A percentile compares a stretch with the other conserved stretches of the same genome.
These are phyloP conservation scores for Lophius americanus DNA, from an alignment of 2,797 vertebrate genomes.

Conservation along the genomic window DNA sequence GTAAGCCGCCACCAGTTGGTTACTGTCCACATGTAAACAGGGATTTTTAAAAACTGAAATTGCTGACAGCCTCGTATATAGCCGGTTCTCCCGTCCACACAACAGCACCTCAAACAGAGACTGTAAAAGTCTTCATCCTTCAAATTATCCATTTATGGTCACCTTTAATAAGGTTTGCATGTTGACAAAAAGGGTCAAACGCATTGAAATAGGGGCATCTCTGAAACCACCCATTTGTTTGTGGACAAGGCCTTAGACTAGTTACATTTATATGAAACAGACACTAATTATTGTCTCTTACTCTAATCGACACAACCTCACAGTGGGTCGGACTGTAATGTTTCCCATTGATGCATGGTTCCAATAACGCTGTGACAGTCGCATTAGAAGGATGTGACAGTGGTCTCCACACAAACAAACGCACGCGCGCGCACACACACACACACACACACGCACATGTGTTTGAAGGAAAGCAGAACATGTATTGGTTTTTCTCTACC, in stretches of 20 bases:
- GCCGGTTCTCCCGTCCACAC: too few relatives aligned
- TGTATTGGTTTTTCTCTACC: slow-evolving; percentile 4
- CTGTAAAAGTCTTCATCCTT: too few relatives aligned
- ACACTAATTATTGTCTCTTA: neutral
- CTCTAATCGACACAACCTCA: slow-evolving; percentile 17
- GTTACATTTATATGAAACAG: neutral
- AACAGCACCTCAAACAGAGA: too few relatives aligned
- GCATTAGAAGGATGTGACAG: slow-evolving; percentile 44
- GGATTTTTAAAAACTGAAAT: too few relatives aligned
- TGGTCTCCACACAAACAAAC: slow-evolving; percentile 23
- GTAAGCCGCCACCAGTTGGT: neutral
- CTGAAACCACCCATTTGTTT: too few relatives aligned
- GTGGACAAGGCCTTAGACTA: neutral
- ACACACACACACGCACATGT: slow-evolving; percentile 9
- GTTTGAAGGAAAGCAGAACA: neutral
- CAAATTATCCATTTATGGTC: too few relatives aligned
- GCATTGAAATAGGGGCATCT: too few relatives aligned
- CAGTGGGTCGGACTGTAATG: slow-evolving; percentile 24
- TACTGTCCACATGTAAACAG: too few relatives aligned
- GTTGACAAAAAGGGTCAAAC: too few relatives aligned
- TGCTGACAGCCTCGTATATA: too few relatives aligned
- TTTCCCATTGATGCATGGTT: slow-evolving; percentile 59
- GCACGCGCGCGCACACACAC: neutral
- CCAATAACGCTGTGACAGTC: slow-evolving; percentile 62
- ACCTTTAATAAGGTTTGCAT: too few relatives aligned